Conservation (phyloP, 2,888 invertebrate genomes). For the Fabriciana adippe region DNA sequence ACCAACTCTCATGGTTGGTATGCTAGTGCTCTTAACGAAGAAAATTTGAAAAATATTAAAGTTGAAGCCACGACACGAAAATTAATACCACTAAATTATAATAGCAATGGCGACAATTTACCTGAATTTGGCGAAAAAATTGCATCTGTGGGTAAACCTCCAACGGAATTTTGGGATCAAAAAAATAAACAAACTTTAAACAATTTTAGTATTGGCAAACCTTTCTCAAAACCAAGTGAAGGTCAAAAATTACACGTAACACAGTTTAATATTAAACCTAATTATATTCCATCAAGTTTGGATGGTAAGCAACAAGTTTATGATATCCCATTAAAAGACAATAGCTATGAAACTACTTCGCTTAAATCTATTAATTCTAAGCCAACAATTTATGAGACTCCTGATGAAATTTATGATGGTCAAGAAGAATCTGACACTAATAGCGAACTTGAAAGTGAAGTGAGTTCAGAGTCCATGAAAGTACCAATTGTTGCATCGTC, state of each 20-base stretch:
- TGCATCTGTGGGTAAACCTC: constrained; percentile 67
- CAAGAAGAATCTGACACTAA: constrained; percentile 59
- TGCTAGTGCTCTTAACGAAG: constrained; percentile 65
- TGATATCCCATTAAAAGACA: constrained; percentile 74
- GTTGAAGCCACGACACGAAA: constrained; percentile 70
- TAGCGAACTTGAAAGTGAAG: constrained; percentile 66
- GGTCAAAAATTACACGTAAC: constrained; percentile 50
- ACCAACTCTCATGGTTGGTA: constrained; percentile 79
- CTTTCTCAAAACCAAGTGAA: constrained; percentile 60
- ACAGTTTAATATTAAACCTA: constrained; percentile 52
- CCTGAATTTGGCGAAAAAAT: constrained; percentile 71
- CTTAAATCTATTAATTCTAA: constrained; percentile 49
- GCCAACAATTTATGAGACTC: constrained; percentile 65
- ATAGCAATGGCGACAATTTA: constrained; percentile 57
- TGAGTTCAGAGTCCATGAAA: constrained; percentile 76
- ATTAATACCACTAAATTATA: constrained; percentile 67
- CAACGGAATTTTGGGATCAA: constrained; percentile 62
- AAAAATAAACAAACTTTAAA: constrained; percentile 47
- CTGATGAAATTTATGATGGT: constrained; percentile 75
- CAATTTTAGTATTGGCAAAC: constrained; percentile 64
- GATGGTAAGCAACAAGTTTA: constrained; percentile 68
- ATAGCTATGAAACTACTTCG: constrained; percentile 67
- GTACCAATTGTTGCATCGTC: constrained; percentile 70
- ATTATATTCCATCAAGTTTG: constrained; percentile 66
- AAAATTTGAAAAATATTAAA: constrained; percentile 57